A percentile compares a stretch with the other conserved stretches of the same genome.
Evolutionary conservation across 2,797 vertebrate species (phyloP).

Genomic region (Helostoma temminkii): DNA sequence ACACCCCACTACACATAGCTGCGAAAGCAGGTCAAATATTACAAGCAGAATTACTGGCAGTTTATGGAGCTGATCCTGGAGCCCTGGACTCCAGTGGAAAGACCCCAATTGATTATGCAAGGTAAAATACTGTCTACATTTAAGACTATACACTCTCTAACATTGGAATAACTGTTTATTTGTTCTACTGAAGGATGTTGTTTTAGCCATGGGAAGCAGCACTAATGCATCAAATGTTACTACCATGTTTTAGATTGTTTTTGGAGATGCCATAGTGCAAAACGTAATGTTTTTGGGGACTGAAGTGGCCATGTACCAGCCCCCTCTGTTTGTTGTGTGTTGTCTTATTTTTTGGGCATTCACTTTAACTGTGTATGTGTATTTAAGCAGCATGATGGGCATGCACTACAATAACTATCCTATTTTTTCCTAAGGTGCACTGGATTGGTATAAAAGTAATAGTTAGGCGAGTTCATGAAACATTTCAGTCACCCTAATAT

Average conservation of each 20-base stretch:
- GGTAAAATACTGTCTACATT: conserved; percentile 77
- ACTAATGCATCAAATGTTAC: too few relatives aligned
- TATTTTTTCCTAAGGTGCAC: neutral
- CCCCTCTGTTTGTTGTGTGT: too few relatives aligned
- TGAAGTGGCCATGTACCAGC: neutral
- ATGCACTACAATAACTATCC: too few relatives aligned
- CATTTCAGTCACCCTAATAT: neutral
- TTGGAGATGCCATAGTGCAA: too few relatives aligned
- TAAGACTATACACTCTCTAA: too few relatives aligned
- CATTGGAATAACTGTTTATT: neutral
- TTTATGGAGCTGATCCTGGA: conserved; percentile 97
- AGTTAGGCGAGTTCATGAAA: neutral
- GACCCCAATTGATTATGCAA: conserved; percentile 95
- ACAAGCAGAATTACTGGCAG: conserved; percentile 93
- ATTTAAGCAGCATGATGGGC: too few relatives aligned
- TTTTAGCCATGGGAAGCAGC: neutral
- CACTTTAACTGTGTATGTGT: too few relatives aligned
- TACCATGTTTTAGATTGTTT: too few relatives aligned
- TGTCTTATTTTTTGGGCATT: too few relatives aligned
- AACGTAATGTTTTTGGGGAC: neutral
- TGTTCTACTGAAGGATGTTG: neutral
- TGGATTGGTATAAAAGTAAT: neutral
- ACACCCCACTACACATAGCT: conserved; percentile 95
- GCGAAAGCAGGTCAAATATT: conserved; percentile 96
- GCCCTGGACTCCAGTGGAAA: conserved; percentile 94